Evolutionary conservation across 2,888 invertebrate genomes (phyloP), one percentile per base, ranked within the genome.

Genomic region (Melieria picta): DNA sequence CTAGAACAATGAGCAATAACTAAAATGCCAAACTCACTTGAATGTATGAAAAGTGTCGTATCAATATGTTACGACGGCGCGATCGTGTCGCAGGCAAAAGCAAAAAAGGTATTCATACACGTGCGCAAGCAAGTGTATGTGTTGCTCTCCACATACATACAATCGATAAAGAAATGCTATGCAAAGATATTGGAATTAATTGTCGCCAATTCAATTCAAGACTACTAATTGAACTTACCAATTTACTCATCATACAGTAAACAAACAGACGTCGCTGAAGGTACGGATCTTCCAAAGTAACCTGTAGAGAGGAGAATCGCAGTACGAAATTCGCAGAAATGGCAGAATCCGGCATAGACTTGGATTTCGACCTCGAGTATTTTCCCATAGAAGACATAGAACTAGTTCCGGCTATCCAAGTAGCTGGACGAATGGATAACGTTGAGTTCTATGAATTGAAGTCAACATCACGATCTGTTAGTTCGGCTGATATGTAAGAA

Each of bases 371-470:
- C 84, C 87, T 91, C 74, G 89, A 90, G 74, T 72, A 75, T 45
- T 75, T 75, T 66, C 74, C 74, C 5, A 87, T 85, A 71, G 84
- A 85, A 72, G 87, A 83, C 50, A 82, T 82, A 47, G 84, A 85
- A 52, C 79, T 83, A 72, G 78, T 79, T 60, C 79, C 82, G n/a
- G 80, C 80, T 58, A 77, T 84, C n/a, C 80, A 79, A 63, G 81
- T 80, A 46, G 79, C 81, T 45, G 82, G 83, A 13, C 76, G 78
- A 7, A 75, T 83, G 11, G 80, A 81, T n/a, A 82, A 80, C 73
- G 79, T 85, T 77, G 90, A 90, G 86, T 91, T 90, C 83, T 91
- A 91, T 84, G 90, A 91, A 83, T 84, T 91, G 61, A 91, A 91
- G 80, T 89, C 89, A 48, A 75, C 76, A 5, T 79, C 80, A 16